phyloP scores from a whole-genome alignment of 2,888 invertebrate genomes.

The Electrophaes corylata region DNA sequence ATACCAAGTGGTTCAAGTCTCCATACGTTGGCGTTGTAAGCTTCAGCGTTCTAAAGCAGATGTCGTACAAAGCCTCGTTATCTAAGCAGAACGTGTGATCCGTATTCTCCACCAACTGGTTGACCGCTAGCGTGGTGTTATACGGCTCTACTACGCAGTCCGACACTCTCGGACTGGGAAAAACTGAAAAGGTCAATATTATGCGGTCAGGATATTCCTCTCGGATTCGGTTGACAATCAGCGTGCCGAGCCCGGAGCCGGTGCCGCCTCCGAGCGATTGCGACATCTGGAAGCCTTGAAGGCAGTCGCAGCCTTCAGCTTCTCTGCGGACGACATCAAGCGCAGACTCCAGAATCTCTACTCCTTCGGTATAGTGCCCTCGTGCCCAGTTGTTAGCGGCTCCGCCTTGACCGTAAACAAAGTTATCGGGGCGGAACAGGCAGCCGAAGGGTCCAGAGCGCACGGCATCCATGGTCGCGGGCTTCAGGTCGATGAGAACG shows the following conservation, averaged over 20 bases:
- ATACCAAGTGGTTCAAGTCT: slow-evolving; percentile 92
- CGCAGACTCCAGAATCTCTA: slow-evolving; percentile 91
- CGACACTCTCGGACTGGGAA: slow-evolving; percentile 93
- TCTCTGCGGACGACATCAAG: slow-evolving; percentile 92
- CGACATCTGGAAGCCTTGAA: slow-evolving; percentile 93
- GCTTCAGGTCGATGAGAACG: slow-evolving; percentile 72
- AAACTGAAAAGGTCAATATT: slow-evolving; percentile 91
- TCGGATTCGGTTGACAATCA: slow-evolving; percentile 92
- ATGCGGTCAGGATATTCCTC: slow-evolving; percentile 96
- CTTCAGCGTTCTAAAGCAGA: slow-evolving; percentile 91
- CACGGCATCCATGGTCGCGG: slow-evolving; percentile 91
- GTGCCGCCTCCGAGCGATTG: slow-evolving; percentile 87
- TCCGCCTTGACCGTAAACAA: slow-evolving; percentile 88
- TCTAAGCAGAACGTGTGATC: slow-evolving; percentile 88
- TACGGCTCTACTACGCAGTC: slow-evolving; percentile 87
- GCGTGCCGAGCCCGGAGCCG: slow-evolving; percentile 82
- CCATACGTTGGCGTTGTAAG: slow-evolving; percentile 91
- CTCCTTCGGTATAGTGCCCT: slow-evolving; percentile 97
- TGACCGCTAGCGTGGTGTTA: slow-evolving; percentile 93
- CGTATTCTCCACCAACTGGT: slow-evolving; percentile 92
- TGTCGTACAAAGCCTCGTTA: slow-evolving; percentile 89
- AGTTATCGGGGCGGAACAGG: slow-evolving; percentile 95
- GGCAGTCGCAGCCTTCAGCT: slow-evolving; percentile 95
- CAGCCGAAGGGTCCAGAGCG: slow-evolving; percentile 93
- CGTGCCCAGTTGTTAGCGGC: slow-evolving; percentile 81